These are phyloP conservation scores for Plebejus melissa DNA, from an alignment of 2,888 invertebrate species.

Conservation along the genomic window DNA sequence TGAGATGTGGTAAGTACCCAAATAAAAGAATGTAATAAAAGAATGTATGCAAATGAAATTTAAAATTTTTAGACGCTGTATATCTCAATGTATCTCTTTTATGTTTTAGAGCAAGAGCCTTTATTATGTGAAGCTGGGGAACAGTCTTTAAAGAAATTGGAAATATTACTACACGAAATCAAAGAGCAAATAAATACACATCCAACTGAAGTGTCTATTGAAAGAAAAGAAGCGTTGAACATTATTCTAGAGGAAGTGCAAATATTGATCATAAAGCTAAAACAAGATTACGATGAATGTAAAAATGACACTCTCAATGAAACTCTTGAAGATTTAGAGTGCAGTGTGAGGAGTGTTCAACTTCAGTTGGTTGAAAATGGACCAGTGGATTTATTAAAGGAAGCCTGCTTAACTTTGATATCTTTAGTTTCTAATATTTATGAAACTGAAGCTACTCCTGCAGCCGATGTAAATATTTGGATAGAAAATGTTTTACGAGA, in stretches of 20 bases:
- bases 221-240: slow-evolving; percentile 52
- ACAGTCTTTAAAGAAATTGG: slow-evolving; percentile 51
- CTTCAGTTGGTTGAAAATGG: slow-evolving; percentile 67
- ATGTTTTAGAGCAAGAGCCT: slow-evolving; percentile 2
- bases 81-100: not conserved
- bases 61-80: not conserved
- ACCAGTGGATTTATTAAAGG: slow-evolving; percentile 58
- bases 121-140: slow-evolving; percentile 36
- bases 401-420: slow-evolving; percentile 65
- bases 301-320: slow-evolving; percentile 65
- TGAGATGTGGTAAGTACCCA: not conserved
- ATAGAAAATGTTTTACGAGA: slow-evolving; percentile 44
- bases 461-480: slow-evolving; percentile 35
- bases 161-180: slow-evolving; percentile 55
- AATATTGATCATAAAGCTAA: slow-evolving; percentile 67
- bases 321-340: slow-evolving; percentile 73
- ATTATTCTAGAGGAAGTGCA: slow-evolving; percentile 69
- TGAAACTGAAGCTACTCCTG: slow-evolving; percentile 47
- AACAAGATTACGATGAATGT: slow-evolving; percentile 58
- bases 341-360: slow-evolving; percentile 72
- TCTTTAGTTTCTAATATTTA: slow-evolving; percentile 57
- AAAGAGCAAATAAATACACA: slow-evolving; percentile 49
- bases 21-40: not conserved
- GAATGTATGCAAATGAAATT: not conserved
- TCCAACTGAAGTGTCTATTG: slow-evolving; percentile 40